Conservation (phyloP, 2,888 invertebrate species). For the Trichopria drosophilae region DNA sequence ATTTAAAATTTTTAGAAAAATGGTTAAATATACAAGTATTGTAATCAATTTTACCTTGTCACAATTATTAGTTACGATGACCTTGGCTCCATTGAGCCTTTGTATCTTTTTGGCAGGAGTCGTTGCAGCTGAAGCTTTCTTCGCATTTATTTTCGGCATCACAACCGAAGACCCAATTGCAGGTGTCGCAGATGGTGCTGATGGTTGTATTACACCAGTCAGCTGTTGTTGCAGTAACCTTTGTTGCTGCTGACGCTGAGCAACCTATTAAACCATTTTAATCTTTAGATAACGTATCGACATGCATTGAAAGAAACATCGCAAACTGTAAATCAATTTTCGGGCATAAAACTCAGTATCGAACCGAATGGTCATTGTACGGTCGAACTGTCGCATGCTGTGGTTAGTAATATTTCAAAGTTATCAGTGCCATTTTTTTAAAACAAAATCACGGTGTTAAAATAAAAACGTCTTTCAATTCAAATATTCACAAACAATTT, state of each 20-base stretch:
- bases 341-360: too few relatives aligned
- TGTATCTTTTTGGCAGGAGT: constrained; percentile 54
- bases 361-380: too few relatives aligned
- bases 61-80: constrained; percentile 55
- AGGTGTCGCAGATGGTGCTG: constrained; percentile 48
- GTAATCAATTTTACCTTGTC: too few relatives aligned
- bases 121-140: constrained; percentile 53
- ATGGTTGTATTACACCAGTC: constrained; percentile 48
- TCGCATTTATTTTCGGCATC: constrained; percentile 51
- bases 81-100: constrained; percentile 56
- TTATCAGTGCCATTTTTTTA: too few relatives aligned
- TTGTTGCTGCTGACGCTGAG: constrained; percentile 65
- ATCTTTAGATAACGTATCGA: too few relatives aligned
- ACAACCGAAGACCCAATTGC: constrained; percentile 46
- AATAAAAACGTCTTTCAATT: too few relatives aligned
- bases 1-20: too few relatives aligned
- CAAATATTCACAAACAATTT: too few relatives aligned
- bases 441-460: too few relatives aligned
- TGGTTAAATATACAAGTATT: too few relatives aligned
- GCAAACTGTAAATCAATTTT: too few relatives aligned
- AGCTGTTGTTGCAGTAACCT: constrained; percentile 64
- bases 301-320: too few relatives aligned
- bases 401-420: constrained; percentile 40
- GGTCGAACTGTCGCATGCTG: constrained; percentile 41
- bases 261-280: constrained; percentile 63